Percentiles rank a stretch among this genome's conserved stretches.
phyloP scores from a whole-genome alignment of 2,797 vertebrate genomes.

The Myotis pilosus region DNA sequence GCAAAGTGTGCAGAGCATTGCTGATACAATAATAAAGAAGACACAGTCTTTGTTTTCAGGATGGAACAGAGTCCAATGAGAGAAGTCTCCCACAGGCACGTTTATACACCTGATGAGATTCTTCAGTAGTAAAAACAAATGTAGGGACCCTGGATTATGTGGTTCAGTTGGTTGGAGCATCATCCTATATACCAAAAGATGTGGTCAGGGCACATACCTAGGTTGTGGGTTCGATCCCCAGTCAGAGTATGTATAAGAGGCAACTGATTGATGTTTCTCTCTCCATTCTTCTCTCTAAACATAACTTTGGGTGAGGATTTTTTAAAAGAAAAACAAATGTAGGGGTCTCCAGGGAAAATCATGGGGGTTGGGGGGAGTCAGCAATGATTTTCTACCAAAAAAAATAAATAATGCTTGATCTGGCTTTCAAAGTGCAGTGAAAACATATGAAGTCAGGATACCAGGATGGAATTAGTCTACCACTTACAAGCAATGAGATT shows the following conservation, averaged over 20 bases:
- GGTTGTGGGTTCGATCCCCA: not conserved
- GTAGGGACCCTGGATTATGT: not conserved
- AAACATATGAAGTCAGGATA: not conserved
- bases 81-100: rapidly evolving
- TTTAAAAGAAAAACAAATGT: not conserved
- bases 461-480: not conserved
- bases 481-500: not conserved
- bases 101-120: not conserved
- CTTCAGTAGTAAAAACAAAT: not conserved
- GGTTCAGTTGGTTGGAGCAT: not conserved
- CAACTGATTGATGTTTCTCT: not conserved
- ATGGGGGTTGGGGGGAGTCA: rapidly evolving
- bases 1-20: not conserved
- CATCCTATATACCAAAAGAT: not conserved
- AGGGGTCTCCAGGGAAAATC: not conserved
- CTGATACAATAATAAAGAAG: not conserved
- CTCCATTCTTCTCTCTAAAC: not conserved
- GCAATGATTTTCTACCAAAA: not conserved
- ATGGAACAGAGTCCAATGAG: not conserved
- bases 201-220: too few species aligned
- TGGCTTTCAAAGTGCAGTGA: not conserved
- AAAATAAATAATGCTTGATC: not conserved
- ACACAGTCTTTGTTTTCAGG: not conserved
- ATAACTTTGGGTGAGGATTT: not conserved
- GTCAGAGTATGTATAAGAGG: not conserved